phyloP scores from a whole-genome alignment of 2,888 invertebrate species.

The Lochmaea capreae region DNA sequence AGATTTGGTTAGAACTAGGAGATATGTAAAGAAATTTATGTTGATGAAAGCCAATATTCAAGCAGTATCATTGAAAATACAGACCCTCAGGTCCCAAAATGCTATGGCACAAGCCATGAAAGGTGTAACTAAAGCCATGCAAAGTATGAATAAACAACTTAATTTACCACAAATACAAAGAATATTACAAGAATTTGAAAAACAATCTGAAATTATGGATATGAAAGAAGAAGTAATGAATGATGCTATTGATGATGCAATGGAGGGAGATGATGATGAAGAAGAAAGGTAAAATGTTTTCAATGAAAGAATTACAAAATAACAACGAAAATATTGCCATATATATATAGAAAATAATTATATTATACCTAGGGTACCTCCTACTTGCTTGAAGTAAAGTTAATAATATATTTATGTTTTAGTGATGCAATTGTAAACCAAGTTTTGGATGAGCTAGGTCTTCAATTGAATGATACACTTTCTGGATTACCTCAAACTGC shows the following conservation, averaged over 20 bases:
- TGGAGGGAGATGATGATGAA: conserved; percentile 98
- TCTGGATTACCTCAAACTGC: conserved; percentile 85
- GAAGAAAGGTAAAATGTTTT: conserved; percentile 83
- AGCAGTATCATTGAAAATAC: conserved; percentile 96
- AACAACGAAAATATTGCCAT: too few relatives aligned
- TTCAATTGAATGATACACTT: conserved; percentile 93
- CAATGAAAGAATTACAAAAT: too few relatives aligned
- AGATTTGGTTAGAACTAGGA: conserved; percentile 95
- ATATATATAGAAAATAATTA: too few relatives aligned
- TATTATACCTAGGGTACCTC: too few relatives aligned
- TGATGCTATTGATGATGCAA: conserved; percentile 99
- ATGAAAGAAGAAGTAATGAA: conserved; percentile 99
- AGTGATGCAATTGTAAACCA: conserved; percentile 95
- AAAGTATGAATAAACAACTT: conserved; percentile 95
- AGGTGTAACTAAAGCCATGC: conserved; percentile 98
- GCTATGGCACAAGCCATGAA: conserved; percentile 99
- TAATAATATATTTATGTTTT: conserved; percentile 55
- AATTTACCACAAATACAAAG: conserved; percentile 99
- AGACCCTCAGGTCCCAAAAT: conserved; percentile 97
- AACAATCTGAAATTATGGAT: conserved; percentile 99
- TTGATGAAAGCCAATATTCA: conserved; percentile 99
- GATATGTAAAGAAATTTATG: conserved; percentile 98
- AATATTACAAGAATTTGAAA: conserved; percentile 97
- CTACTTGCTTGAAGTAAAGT: too few relatives aligned
- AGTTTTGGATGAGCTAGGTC: conserved; percentile 96